These are phyloP conservation scores for Acanthosepion lycidas DNA, from an alignment of 2,888 invertebrate genomes.

Conservation along the genomic window DNA sequence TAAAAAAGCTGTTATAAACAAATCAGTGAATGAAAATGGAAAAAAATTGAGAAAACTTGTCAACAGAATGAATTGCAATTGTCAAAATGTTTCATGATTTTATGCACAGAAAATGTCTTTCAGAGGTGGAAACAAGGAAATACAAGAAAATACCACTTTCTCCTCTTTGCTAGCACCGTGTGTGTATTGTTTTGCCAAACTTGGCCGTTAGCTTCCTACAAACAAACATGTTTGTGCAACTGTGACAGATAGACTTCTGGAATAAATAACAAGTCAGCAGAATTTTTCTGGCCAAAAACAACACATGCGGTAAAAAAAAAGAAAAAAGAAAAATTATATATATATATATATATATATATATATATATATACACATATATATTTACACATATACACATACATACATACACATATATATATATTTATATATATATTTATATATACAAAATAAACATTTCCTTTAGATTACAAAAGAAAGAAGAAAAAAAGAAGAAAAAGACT, in stretches of 20 bases:
- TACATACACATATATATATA: neutral
- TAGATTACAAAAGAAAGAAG: neutral
- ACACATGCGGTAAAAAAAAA: neutral
- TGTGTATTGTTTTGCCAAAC: neutral
- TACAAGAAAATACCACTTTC: slow-evolving; percentile 22
- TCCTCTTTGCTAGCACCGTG: slow-evolving; percentile 33
- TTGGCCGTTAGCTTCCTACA: slow-evolving; percentile 1
- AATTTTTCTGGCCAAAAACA: neutral
- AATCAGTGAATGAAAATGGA: neutral
- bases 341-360: too few species aligned
- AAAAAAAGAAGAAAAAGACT: too few species aligned
- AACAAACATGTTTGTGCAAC: slow-evolving; percentile 3
- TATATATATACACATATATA: too few species aligned
- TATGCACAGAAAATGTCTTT: neutral
- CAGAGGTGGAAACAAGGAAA: slow-evolving; percentile 18
- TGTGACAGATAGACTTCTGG: slow-evolving; percentile 14
- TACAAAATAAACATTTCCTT: neutral
- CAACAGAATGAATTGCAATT: neutral
- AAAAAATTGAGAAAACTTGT: neutral
- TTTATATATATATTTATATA: neutral
- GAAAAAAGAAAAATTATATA: too few species aligned
- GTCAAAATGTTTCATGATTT: neutral
- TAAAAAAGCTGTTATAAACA: neutral
- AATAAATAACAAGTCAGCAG: neutral
- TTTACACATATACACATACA: neutral